Evolutionary conservation across 2,797 vertebrate genomes (phyloP), one percentile per base, ranked within the genome.

Genomic region (Pangasius macronema): DNA sequence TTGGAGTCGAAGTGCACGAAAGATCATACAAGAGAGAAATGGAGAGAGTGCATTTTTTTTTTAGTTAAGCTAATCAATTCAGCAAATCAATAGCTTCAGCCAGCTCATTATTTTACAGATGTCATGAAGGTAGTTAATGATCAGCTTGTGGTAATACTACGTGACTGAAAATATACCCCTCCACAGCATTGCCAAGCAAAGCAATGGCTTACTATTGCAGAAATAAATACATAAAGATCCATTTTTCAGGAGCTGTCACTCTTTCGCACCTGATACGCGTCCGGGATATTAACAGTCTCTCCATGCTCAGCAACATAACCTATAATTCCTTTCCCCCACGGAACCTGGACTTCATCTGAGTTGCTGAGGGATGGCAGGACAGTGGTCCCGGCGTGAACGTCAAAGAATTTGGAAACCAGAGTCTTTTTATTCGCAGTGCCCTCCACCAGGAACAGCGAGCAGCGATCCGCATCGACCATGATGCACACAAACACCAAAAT

Each of bases 301-400:
- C 99, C 99, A 82, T 99, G 98, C 86, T 99, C 97, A 10, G 97
- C 97, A 88, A 99, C 99, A 88, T 99, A 99, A 92, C 99, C 98
- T 91, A 99, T 98, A 93, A 99, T 99, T 5, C 99, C 98, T 94
- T 99, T 99, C 59, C 98, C 98, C 99, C 98, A 99, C 27, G 98
- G 98, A 91, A 99, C 98, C 92, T 99, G 99, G 88, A 99, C 98
- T 93, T 99, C 98, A 84, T 97, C 96, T 85, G 97, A 97, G 93
- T 97, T 97, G 88, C 95, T 97, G 91, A 97, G 95, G 42, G 97
- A 98, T 72, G 98, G 98, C n/a, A 99, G 93, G 82, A 99, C 93
- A 0, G 98, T 97, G 84, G 97, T 99, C 13, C 98, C 98, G 4
- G 97, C 97, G 72, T 99, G 98, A 89, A 99, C 98, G 89, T 99